Evolutionary conservation across 2,797 vertebrate genomes (phyloP), one percentile per base, ranked within the genome.

Genomic region (Scarus forsteni): DNA sequence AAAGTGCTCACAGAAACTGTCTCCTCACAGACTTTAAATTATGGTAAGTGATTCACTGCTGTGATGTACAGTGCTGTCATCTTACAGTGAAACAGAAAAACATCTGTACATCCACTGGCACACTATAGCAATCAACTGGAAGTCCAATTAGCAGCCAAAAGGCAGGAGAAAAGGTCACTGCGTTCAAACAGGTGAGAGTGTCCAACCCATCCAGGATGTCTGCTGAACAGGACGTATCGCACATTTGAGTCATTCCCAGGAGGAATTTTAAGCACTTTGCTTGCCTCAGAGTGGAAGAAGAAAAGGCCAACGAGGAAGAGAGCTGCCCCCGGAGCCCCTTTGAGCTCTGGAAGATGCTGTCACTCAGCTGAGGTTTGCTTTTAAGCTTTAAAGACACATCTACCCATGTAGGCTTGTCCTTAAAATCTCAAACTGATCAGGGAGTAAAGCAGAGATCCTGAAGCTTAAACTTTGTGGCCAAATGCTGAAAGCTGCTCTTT

Each of bases 121-220:
- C 50, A 14, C 34, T 16, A 6, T 14, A 50, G 9, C 38, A 61
- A 66, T 10, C 27, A 61, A 51, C 16, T 48, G 12, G 44, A 8
- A 69, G 38, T 60, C 45, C 66, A 73, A 13, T 63, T 74, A 67
- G 10, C 42, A 39, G 6, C 53, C 3, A 14, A n/a, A 63, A 59
- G 43, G 50, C 38, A 14, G 48, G 44, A 16, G 16, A 4, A 64
- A 60, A 48, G 63, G 58, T 8, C 39, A 63, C 34, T 5, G 1
- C 15, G 19, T 35, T 75, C 38, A 42, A 52, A 35, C 66, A 62
- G 45, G 38, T 69, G 50, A 64, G 43, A 55, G 15, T 1, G 38
- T 59, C 66, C 38, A 36, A 14, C 3, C n/a, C 59, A 49, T 58
- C 19, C 34, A n/a, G 14, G 36, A 9, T 43, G 50, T 71, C 42